These are phyloP conservation scores for Ispidina picta DNA, from an alignment of 2,797 vertebrate genomes.

Conservation along the genomic window DNA sequence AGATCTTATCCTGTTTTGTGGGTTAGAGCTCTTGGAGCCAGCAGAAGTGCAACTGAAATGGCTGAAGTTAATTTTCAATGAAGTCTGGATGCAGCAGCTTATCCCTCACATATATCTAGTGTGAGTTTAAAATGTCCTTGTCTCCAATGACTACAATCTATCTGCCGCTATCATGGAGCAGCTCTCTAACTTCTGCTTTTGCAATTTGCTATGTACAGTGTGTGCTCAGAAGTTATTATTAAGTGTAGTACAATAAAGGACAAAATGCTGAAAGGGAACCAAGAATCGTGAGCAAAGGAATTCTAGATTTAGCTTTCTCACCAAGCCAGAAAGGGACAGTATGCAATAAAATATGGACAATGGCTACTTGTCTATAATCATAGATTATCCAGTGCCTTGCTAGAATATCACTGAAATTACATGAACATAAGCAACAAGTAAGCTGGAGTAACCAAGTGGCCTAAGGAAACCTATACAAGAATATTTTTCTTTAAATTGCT, in stretches of 20 bases:
- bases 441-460: background rate
- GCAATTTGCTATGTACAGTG: background rate
- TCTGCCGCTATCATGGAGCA: background rate
- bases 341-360: background rate
- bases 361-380: background rate
- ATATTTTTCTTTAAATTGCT: background rate
- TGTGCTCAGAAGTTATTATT: background rate
- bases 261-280: background rate
- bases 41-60: constrained; percentile 19
- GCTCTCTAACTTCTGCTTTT: background rate
- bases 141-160: background rate
- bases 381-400: background rate
- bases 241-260: background rate
- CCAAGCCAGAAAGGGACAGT: background rate
- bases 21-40: constrained; percentile 39
- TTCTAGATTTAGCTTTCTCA: background rate
- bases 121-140: background rate
- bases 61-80: background rate
- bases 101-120: background rate
- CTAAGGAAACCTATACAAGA: background rate
- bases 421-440: background rate
- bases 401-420: background rate
- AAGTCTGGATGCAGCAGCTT: background rate
- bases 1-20: constrained; percentile 63
- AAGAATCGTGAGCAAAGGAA: background rate